A percentile compares a stretch with the other conserved stretches of the same genome.
These are phyloP conservation scores for Ficedula albicollis DNA, from an alignment of 2,797 vertebrate genomes.

Conservation along the genomic window DNA sequence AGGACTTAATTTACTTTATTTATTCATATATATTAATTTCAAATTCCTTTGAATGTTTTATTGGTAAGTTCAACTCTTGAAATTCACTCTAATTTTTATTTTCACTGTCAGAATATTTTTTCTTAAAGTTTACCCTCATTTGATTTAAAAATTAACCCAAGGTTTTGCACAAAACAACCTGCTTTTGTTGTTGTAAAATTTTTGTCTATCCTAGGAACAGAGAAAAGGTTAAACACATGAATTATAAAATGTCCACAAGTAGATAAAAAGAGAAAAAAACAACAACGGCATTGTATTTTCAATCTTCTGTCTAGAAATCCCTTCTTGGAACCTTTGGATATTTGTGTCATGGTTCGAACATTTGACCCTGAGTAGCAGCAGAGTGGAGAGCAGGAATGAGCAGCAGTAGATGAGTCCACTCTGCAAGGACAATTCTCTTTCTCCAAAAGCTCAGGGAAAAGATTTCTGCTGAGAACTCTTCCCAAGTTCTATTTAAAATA, in stretches of 20 bases:
- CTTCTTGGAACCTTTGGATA: background rate
- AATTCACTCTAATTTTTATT: background rate
- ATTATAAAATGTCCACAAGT: background rate
- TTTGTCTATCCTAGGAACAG: background rate
- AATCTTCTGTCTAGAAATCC: background rate
- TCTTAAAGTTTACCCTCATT: background rate
- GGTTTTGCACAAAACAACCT: background rate
- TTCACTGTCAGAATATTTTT: background rate
- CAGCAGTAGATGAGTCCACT: background rate
- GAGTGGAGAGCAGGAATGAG: background rate
- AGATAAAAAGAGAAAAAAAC: background rate
- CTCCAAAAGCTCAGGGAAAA: background rate
- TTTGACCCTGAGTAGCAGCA: background rate
- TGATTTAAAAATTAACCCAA: background rate
- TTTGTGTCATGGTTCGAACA: accelerated
- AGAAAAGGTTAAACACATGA: background rate
- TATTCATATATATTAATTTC: background rate
- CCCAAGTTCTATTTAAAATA: background rate
- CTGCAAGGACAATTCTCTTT: background rate
- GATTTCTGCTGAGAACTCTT: background rate
- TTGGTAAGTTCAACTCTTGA: background rate
- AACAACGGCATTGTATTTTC: background rate
- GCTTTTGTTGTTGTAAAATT: background rate
- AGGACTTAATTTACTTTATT: background rate
- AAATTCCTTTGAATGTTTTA: background rate